Evolutionary conservation across 2,113 vertebrate genomes (phyloP), one percentile per base, ranked within the genome.

Genomic region (Ameiurus melas): DNA sequence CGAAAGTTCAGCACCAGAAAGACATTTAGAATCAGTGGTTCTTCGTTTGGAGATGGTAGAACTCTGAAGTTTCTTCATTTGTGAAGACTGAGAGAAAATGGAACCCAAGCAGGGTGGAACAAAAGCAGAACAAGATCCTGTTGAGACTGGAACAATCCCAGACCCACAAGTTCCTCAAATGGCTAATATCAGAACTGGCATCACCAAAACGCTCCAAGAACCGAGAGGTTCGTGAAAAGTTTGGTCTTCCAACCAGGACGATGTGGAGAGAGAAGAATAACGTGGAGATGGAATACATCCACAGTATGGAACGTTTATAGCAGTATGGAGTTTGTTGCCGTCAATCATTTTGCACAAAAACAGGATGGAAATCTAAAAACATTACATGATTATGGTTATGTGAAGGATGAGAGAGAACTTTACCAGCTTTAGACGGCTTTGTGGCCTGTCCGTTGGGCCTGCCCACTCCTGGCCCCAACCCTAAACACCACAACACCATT

Each of bases 401-500:
- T 75, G 20, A 85, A 58, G 27, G 83, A 68, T 51, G 33, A 77
- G 19, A 10, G 36, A 75, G 36, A 43, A 27, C 43, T 87, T 92
- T 87, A 89, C 89, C 91, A n/a, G 62, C 27, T 87, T 89, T 89
- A n/a, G 78, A 73, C 47, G 88, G 87, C 83, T 90, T 88, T 82
- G 47, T 13, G 53, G 55, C 87, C 70, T 86, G 86, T 71, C 84
- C 86, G 58, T 6, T 66, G 64, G 88, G 77, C 55, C 53, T 43
- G 20, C 86, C 82, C 36, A 73, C 68, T 86, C 58, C 75, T 87
- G 86, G 83, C 89, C 84, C 91, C 90, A 87, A 85, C 84, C 86
- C 88, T 90, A 83, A 85, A 91, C 90, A 84, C 33, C 86, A 87
- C 75, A 85, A 84, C 55, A 90, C 55, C 71, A 43, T 39, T 75